These are phyloP conservation scores for Hanleya hanleyi DNA, from an alignment of 2,888 invertebrate species.

Conservation along the genomic window DNA sequence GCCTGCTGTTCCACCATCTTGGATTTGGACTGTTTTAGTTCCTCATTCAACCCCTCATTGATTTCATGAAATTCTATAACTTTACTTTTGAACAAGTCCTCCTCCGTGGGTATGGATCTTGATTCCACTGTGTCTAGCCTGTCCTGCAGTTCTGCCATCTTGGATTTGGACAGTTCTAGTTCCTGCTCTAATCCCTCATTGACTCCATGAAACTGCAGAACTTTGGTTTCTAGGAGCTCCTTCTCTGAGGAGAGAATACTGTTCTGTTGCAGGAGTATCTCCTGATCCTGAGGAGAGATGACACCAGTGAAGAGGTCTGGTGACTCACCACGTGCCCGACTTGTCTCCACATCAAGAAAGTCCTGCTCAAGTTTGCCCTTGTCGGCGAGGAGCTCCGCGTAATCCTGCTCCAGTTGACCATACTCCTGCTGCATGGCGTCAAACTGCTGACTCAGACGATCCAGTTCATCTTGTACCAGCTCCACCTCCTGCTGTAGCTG, in stretches of 20 bases:
- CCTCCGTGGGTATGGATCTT: constrained; percentile 16
- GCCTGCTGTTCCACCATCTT: constrained; percentile 31
- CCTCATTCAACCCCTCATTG: constrained; percentile 9
- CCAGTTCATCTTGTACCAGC: constrained; percentile 55
- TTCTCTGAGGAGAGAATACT: constrained; percentile 49
- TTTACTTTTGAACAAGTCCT: constrained; percentile 13
- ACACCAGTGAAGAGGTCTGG: not conserved
- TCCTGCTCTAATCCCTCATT: constrained; percentile 54
- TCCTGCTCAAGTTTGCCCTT: constrained; percentile 61
- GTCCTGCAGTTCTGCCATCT: not conserved
- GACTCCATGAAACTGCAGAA: constrained; percentile 50
- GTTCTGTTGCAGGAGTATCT: constrained; percentile 48
- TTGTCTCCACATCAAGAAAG: constrained; percentile 40
- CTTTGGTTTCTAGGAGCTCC: constrained; percentile 55
- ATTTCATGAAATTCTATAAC: constrained; percentile 26
- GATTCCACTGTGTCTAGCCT: constrained; percentile 1
- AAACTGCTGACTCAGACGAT: constrained; percentile 50
- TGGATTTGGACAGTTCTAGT: constrained; percentile 14
- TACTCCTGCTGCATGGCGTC: constrained; percentile 60
- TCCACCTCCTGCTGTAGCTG: constrained; percentile 53
- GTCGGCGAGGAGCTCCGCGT: constrained; percentile 56
- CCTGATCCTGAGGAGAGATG: constrained; percentile 36
- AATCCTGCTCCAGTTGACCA: constrained; percentile 58
- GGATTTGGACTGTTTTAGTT: constrained; percentile 22
- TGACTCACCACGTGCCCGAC: constrained; percentile 11